A percentile compares a stretch with the other conserved stretches of the same genome.
Conservation (phyloP, 2,888 invertebrate genomes). For the Philonicus albiceps region DNA sequence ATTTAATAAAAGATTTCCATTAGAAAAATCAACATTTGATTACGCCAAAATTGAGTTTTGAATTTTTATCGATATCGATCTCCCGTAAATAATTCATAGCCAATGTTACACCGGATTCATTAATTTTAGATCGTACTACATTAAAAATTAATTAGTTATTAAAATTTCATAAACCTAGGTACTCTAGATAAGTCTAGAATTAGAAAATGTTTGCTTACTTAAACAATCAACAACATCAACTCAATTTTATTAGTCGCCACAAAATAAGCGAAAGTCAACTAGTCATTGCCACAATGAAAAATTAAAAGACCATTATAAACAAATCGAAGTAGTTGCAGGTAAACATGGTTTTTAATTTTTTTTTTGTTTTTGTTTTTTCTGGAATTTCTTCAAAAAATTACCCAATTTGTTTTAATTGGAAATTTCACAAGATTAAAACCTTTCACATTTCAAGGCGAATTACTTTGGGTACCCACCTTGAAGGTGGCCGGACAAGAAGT, state of each 20-base stretch:
- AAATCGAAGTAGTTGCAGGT: neutral
- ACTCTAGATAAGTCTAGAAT: too few species aligned
- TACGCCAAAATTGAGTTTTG: too few species aligned
- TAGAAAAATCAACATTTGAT: too few species aligned
- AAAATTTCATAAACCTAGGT: too few species aligned
- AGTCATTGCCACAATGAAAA: neutral
- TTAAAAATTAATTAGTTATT: too few species aligned
- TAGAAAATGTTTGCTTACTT: too few species aligned
- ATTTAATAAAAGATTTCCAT: too few species aligned
- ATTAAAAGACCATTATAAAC: neutral
- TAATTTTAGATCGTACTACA: too few species aligned
- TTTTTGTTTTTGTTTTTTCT: neutral
- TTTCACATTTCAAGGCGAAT: constrained; percentile 23
- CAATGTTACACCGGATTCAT: too few species aligned
- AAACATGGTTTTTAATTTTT: neutral
- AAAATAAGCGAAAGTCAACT: neutral
- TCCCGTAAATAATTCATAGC: too few species aligned
- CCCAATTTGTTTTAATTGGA: neutral
- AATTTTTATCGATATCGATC: too few species aligned
- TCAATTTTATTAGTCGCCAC: neutral
- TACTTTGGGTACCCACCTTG: neutral
- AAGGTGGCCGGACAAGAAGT: neutral
- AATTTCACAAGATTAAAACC: neutral
- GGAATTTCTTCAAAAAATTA: neutral
- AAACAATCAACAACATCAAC: neutral